Conservation (phyloP, 1,140 invertebrate genomes). For the Lordiphosa clarofinis region DNA sequence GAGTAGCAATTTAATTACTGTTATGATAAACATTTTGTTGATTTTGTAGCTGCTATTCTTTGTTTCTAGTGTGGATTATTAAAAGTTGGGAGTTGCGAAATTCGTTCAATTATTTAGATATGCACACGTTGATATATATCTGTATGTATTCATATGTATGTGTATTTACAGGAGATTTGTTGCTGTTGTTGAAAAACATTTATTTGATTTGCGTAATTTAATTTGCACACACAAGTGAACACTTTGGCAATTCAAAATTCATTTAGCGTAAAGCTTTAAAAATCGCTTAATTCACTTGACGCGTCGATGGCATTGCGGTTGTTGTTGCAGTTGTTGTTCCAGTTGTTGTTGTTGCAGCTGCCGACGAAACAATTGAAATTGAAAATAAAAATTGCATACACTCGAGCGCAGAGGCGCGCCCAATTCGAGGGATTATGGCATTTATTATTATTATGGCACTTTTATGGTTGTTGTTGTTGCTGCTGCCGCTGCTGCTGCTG, state of each 20-base stretch:
- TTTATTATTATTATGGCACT: conserved; percentile 72
- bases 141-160: conserved; percentile 14
- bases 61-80: conserved; percentile 24
- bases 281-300: conserved; percentile 76
- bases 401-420: conserved; percentile 34
- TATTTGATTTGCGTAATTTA: conserved; percentile 76
- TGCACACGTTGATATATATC: conserved; percentile 3
- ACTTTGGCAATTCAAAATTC: conserved; percentile 72
- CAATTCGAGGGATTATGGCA: conserved; percentile 66
- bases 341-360: conserved; percentile 19
- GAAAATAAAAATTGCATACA: conserved; percentile 67
- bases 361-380: conserved; percentile 70
- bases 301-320: conserved; percentile 49
- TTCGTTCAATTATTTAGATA: conserved; percentile 46
- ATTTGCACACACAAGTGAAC: conserved; percentile 71
- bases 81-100: conserved; percentile 6
- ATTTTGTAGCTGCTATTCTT: too few species aligned
- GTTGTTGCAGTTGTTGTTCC: conserved; percentile 27
- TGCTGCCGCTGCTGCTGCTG: conserved; percentile 28
- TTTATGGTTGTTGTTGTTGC: conserved; percentile 26
- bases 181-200: conserved; percentile 48
- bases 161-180: conserved; percentile 21
- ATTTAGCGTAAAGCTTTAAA: conserved; percentile 77
- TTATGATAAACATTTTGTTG: conserved; percentile 76
- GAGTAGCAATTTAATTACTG: conserved; percentile 77